A percentile compares a stretch with the other conserved stretches of the same genome.
phyloP scores from a whole-genome alignment of 2,113 vertebrate genomes.

The Podocnemis expansa region DNA sequence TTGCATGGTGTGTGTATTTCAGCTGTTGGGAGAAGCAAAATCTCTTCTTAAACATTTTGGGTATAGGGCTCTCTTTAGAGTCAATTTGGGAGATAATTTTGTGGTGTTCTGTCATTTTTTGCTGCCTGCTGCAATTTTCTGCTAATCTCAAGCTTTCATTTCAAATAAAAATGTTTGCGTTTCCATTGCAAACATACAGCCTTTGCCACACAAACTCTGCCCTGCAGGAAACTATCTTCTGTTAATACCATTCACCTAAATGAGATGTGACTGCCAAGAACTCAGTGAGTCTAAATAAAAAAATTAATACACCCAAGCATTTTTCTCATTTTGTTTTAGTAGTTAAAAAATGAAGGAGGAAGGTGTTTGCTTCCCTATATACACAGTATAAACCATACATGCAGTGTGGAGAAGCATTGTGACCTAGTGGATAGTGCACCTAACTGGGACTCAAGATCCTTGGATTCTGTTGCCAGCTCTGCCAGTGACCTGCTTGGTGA shows the following conservation, averaged over 20 bases:
- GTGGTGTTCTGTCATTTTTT: background rate
- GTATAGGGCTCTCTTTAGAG: background rate
- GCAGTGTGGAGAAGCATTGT: background rate
- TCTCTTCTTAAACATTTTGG: background rate
- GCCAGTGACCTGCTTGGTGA: background rate
- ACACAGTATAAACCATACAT: too few species aligned
- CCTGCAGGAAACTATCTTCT: background rate
- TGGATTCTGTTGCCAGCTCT: background rate
- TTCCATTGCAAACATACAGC: constrained; percentile 16
- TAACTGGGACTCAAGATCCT: background rate
- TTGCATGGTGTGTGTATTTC: background rate
- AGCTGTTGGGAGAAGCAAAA: background rate
- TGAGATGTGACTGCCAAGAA: background rate
- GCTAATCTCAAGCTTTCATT: background rate
- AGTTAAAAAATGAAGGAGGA: background rate
- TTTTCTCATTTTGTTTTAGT: background rate
- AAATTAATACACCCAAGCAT: background rate
- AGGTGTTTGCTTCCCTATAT: background rate
- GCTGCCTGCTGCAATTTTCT: background rate
- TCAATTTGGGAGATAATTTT: background rate
- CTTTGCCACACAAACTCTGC: constrained; percentile 20
- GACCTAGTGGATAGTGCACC: background rate
- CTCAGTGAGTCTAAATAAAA: background rate
- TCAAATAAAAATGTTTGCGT: background rate
- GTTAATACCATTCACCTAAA: background rate